Evolutionary conservation across 2,888 invertebrate species (phyloP).

Genomic region (Oasisia sp.): DNA sequence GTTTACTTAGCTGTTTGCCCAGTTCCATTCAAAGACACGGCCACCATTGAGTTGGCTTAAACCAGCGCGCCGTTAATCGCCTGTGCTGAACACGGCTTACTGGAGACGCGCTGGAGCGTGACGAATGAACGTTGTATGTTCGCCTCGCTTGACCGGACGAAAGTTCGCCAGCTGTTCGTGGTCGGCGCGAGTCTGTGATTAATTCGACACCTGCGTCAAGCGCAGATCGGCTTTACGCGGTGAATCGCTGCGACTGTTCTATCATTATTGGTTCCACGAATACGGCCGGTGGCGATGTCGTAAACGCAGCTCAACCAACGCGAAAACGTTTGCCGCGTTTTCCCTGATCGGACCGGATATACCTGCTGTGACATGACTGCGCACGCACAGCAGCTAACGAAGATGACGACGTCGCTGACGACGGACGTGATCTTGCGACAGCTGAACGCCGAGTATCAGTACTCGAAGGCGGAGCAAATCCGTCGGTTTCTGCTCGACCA

Average conservation of each 20-base stretch:
- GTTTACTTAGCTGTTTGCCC: background rate
- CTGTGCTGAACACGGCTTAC: background rate
- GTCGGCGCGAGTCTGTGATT: background rate
- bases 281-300: background rate
- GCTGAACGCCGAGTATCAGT: constrained; percentile 13
- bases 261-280: background rate
- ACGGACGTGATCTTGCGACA: background rate
- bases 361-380: background rate
- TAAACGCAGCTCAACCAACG: background rate
- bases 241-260: background rate
- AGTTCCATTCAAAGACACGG: background rate
- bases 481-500: background rate
- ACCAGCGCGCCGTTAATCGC: background rate
- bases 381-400: background rate
- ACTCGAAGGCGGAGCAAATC: background rate
- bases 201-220: background rate
- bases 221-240: background rate
- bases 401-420: background rate
- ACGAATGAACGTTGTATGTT: background rate
- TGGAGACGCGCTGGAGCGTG: background rate
- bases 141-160: constrained; percentile 17
- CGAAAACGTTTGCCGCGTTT: background rate
- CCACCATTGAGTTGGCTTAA: background rate
- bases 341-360: background rate
- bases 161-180: constrained; percentile 8